These are phyloP conservation scores for Chrosomus eos DNA, from an alignment of 2,797 vertebrate species.

Conservation along the genomic window DNA sequence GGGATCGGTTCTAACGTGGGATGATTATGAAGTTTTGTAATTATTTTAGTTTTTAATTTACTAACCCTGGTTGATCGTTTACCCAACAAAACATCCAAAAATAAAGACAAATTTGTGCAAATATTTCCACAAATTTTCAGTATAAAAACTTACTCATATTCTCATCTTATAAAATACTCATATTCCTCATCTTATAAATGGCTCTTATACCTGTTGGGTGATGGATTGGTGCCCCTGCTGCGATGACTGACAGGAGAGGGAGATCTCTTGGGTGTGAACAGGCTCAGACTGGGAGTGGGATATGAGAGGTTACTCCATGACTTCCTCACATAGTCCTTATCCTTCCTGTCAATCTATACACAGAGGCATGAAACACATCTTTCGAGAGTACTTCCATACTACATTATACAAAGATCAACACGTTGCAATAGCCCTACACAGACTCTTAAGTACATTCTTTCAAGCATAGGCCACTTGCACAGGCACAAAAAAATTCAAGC, in stretches of 20 bases:
- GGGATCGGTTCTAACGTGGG: neutral
- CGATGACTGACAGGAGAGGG: constrained; percentile 81
- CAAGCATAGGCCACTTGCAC: neutral
- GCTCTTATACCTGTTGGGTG: constrained; percentile 80
- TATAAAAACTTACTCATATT: no score
- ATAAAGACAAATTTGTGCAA: neutral
- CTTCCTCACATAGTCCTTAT: constrained; percentile 77
- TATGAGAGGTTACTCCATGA: constrained; percentile 83
- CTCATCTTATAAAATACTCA: no score
- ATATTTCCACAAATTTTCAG: neutral
- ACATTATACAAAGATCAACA: neutral
- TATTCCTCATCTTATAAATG: neutral
- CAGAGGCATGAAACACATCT: neutral
- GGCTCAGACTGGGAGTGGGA: constrained; percentile 70
- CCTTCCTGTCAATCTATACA: constrained; percentile 78
- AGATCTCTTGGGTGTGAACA: constrained; percentile 74
- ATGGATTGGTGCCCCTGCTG: constrained; percentile 78
- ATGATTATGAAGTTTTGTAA: neutral
- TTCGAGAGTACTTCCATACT: neutral
- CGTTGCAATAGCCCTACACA: neutral
- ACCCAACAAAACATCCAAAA: neutral
- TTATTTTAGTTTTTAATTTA: neutral
- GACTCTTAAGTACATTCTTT: neutral
- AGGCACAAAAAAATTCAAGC: neutral
- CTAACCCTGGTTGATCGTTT: neutral